Base-by-base conservation (phyloP, 2,113 vertebrate genomes). In the Malurus elegans region DNA sequence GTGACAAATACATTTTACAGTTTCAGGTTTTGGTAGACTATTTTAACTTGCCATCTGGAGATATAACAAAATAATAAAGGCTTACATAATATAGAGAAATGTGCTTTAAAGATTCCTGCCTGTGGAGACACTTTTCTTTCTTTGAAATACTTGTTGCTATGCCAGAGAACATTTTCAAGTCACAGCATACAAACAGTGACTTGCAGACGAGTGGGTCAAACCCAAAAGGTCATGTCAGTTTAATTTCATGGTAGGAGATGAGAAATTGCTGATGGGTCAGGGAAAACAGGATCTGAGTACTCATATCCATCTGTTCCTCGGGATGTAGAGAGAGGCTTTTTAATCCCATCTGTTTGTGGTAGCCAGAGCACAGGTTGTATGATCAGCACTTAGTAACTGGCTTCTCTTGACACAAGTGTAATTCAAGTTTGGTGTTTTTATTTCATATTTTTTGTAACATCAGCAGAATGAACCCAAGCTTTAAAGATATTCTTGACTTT, bases 261-360 rank as follows among this genome's bases (percentile, higher is more conserved):
- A 90, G 81, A 93, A 95, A 93, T 69, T 90, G 88, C 88, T 95
- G 79, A 92, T 73, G 58, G 88, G 67, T 88, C 54, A 90, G 38
- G 58, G 79, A 73, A 96, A 95, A 88, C 0, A 1, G 50, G 13
- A 54, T 86, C 36, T 31, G 42, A 83, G 71, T 50, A 18, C 72
- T 57, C 64, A 28, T 51, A 89, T 71, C 87, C 73, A 64, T 87
- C 80, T 86, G 53, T 58, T 95, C 38, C 56, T 76, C 64, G 51
- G 51, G 34, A 67, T 90, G 53, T 79, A 84, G 81, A 66, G 16
- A 53, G 1, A 67, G 34, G 36, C 16, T 88, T 90, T 92, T 86
- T 74, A 90, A 93, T 96, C 82, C 82, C 67, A 76, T 92, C 81
- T 88, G 76, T 70, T 73, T 86, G 51, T 84, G 56, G 72, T 88